Conservation (phyloP, 1,140 invertebrate genomes). For the Ostrea denselamellosa region DNA sequence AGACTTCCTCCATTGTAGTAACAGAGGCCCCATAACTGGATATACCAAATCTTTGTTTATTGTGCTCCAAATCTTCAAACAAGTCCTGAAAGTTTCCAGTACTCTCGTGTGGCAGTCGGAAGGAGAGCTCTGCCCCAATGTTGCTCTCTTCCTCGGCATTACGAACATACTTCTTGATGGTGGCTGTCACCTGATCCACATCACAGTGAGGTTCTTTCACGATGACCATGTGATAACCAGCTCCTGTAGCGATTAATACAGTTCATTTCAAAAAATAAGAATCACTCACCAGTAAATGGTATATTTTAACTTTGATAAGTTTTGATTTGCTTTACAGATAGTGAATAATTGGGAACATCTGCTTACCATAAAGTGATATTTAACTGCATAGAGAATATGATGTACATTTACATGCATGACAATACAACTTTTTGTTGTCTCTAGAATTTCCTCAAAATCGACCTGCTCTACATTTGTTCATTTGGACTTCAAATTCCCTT, state of each 20-base stretch:
- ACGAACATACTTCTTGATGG: slow-evolving; percentile 69
- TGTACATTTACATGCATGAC: too few relatives aligned
- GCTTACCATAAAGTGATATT: too few relatives aligned
- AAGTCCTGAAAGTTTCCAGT: slow-evolving; percentile 78
- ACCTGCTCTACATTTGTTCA: too few relatives aligned
- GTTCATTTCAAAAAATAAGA: too few relatives aligned
- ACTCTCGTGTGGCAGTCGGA: slow-evolving; percentile 75
- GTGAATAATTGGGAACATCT: too few relatives aligned
- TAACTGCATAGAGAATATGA: too few relatives aligned
- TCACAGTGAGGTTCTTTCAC: slow-evolving; percentile 80
- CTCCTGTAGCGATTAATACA: slow-evolving; percentile 62
- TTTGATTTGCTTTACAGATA: too few relatives aligned
- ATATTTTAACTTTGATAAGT: too few relatives aligned
- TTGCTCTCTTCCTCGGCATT: slow-evolving; percentile 73
- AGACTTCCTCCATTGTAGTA: slow-evolving; percentile 92
- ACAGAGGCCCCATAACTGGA: slow-evolving; percentile 88
- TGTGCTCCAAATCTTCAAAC: slow-evolving; percentile 84
- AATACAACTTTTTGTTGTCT: too few relatives aligned
- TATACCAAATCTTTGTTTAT: slow-evolving; percentile 83
- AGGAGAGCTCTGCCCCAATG: slow-evolving; percentile 75
- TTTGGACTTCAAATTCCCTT: too few relatives aligned
- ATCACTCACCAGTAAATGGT: too few relatives aligned
- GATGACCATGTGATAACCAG: slow-evolving; percentile 77
- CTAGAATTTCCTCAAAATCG: too few relatives aligned
- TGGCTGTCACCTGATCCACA: slow-evolving; percentile 73